phyloP scores from a whole-genome alignment of 2,888 invertebrate species.

The Hesperia comma region DNA sequence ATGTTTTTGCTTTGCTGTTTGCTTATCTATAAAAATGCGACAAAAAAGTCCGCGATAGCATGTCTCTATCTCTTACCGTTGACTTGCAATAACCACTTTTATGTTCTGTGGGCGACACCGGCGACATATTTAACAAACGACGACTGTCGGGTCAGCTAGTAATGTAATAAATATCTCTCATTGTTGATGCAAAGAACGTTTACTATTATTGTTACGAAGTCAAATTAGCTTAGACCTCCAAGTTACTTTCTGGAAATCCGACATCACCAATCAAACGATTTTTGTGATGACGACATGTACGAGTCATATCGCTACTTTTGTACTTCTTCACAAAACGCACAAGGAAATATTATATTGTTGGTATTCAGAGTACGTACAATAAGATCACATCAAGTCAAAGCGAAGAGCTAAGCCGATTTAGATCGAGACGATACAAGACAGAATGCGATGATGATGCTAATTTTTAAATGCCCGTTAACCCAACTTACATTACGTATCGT shows the following conservation, averaged over 20 bases:
- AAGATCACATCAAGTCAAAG: constrained; percentile 43
- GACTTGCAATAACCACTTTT: too few relatives aligned
- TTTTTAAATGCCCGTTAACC: constrained; percentile 61
- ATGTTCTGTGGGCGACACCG: too few relatives aligned
- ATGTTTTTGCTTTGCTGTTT: too few relatives aligned
- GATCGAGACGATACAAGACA: constrained; percentile 65
- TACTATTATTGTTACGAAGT: constrained; percentile 71
- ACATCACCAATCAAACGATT: constrained; percentile 37
- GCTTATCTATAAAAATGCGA: too few relatives aligned
- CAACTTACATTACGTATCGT: constrained; percentile 55
- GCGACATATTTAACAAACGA: constrained; percentile 47
- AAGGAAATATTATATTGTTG: background rate
- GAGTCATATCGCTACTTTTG: constrained; percentile 54
- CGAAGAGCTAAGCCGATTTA: constrained; percentile 75
- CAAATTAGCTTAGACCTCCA: constrained; percentile 69
- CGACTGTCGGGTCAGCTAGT: too few relatives aligned
- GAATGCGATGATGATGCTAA: constrained; percentile 69
- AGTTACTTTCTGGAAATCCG: constrained; percentile 51
- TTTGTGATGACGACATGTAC: constrained; percentile 48
- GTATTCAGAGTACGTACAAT: constrained; percentile 8
- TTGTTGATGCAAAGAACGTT: constrained; percentile 69
- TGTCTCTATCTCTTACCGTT: too few relatives aligned
- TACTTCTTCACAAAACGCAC: constrained; percentile 7
- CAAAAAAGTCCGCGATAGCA: too few relatives aligned
- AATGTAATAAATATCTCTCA: constrained; percentile 63